A percentile compares a stretch with the other conserved stretches of the same genome.
These are phyloP conservation scores for Bombus confusus DNA, from an alignment of 1,140 invertebrate genomes.

Conservation along the genomic window DNA sequence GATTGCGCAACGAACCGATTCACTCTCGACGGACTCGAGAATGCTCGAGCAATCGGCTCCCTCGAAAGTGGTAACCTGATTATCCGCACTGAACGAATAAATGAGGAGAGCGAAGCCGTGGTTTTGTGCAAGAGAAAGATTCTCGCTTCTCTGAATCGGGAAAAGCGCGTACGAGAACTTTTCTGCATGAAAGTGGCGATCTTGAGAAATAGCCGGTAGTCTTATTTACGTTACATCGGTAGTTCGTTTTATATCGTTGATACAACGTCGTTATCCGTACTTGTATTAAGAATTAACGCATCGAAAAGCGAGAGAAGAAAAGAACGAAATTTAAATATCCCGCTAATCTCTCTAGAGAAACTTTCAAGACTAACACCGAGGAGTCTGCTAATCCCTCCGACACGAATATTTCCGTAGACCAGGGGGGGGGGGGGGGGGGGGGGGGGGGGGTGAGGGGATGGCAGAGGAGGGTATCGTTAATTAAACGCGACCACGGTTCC, in stretches of 20 bases:
- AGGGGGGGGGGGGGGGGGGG: neutral
- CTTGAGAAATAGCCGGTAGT: no score
- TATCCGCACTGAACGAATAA: constrained; percentile 2
- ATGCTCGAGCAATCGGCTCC: constrained; percentile 11
- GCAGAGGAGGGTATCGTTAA: constrained; percentile 2
- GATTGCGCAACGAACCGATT: constrained; percentile 41
- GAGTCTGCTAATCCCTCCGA: neutral
- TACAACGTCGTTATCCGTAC: no score
- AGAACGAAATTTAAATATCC: neutral
- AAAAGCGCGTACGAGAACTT: no score
- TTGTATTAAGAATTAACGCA: neutral
- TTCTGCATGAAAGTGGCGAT: no score
- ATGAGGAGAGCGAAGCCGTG: neutral
- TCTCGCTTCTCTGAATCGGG: neutral
- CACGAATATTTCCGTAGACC: neutral
- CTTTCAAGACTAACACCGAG: neutral
- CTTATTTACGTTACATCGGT: no score
- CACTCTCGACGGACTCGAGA: constrained; percentile 1
- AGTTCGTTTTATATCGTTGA: no score
- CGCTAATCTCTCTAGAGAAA: neutral
- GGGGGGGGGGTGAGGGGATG: fast-evolving
- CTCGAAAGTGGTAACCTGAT: constrained; percentile 36
- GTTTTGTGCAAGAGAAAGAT: neutral
- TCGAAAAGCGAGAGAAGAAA: neutral
- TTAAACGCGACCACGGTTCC: neutral